These are phyloP conservation scores for Mico argentatus DNA, from an alignment of 2,797 vertebrate species.

Conservation along the genomic window DNA sequence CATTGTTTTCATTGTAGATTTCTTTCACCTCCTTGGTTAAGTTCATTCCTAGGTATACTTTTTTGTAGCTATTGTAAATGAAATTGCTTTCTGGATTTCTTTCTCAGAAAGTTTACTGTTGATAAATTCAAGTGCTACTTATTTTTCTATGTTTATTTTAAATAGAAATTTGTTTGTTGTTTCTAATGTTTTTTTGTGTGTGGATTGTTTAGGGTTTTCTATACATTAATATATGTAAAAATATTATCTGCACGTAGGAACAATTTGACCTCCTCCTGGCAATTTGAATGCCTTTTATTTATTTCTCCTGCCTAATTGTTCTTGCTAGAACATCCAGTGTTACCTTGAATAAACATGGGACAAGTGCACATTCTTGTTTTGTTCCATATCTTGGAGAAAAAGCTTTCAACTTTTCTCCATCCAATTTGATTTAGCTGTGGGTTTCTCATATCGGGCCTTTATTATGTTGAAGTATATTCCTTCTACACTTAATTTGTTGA, in stretches of 20 bases:
- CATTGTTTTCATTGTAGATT: not conserved
- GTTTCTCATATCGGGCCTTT: not conserved
- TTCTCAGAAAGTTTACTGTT: not conserved
- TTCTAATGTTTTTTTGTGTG: not conserved
- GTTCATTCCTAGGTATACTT: not conserved
- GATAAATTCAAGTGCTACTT: not conserved
- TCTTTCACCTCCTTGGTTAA: not conserved
- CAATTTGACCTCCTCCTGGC: not conserved
- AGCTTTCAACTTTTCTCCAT: not conserved
- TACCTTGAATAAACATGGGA: not conserved
- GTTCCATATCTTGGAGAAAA: not conserved
- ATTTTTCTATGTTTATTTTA: not conserved
- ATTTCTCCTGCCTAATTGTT: not conserved
- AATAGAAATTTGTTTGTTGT: not conserved
- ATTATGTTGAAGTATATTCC: not conserved
- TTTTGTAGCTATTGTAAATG: not conserved
- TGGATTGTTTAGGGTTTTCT: not conserved
- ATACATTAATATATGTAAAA: not conserved
- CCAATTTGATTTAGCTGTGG: not conserved
- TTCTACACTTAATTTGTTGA: not conserved
- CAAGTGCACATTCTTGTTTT: not conserved
- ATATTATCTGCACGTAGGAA: too few relatives aligned
- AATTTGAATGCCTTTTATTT: not conserved
- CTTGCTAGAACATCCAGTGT: not conserved
- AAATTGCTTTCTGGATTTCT: not conserved